phyloP scores from a whole-genome alignment of 1,140 invertebrate genomes.

The Trichogramma pretiosum region DNA sequence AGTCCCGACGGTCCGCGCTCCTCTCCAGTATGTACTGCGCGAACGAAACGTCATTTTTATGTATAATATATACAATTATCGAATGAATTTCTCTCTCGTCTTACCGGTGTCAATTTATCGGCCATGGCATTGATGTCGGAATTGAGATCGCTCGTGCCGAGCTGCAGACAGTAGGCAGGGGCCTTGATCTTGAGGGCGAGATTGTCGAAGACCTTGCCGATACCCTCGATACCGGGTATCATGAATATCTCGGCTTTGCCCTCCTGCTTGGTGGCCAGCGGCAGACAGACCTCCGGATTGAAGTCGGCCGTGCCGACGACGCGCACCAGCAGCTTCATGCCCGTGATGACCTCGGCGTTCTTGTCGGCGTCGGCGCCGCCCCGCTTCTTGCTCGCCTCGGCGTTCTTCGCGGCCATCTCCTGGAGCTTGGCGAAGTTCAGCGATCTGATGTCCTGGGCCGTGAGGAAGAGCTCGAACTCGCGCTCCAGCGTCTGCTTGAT shows the following conservation, averaged over 20 bases:
- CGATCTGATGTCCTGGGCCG: slow-evolving; percentile 60
- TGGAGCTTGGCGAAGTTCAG: slow-evolving; percentile 51
- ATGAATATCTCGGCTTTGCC: slow-evolving; percentile 47
- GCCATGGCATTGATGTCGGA: slow-evolving; percentile 30
- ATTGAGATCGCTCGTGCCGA: slow-evolving; percentile 19
- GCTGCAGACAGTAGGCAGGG: slow-evolving; percentile 56
- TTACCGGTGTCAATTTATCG: slow-evolving; percentile 36
- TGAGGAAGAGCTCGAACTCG: slow-evolving; percentile 61
- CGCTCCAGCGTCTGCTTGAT: slow-evolving; percentile 69
- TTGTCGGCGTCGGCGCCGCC: neutral
- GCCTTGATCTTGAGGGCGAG: slow-evolving; percentile 46
- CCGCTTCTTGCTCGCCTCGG: slow-evolving; percentile 21
- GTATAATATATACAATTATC: neutral
- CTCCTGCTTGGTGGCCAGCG: slow-evolving; percentile 29
- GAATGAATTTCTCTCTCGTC: slow-evolving; percentile 18
- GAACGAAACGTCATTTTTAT: neutral
- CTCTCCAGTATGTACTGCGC: slow-evolving; percentile 31
- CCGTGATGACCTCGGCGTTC: slow-evolving; percentile 16
- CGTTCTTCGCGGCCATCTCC: slow-evolving; percentile 33
- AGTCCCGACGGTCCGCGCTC: slow-evolving; percentile 32
- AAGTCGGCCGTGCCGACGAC: slow-evolving; percentile 26
- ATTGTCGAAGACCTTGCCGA: slow-evolving; percentile 43
- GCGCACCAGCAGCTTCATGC: slow-evolving; percentile 35
- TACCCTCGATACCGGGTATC: slow-evolving; percentile 60
- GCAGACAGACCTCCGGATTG: slow-evolving; percentile 25